Conservation (phyloP, 2,113 vertebrate species). For the Sylvilagus bachmani region DNA sequence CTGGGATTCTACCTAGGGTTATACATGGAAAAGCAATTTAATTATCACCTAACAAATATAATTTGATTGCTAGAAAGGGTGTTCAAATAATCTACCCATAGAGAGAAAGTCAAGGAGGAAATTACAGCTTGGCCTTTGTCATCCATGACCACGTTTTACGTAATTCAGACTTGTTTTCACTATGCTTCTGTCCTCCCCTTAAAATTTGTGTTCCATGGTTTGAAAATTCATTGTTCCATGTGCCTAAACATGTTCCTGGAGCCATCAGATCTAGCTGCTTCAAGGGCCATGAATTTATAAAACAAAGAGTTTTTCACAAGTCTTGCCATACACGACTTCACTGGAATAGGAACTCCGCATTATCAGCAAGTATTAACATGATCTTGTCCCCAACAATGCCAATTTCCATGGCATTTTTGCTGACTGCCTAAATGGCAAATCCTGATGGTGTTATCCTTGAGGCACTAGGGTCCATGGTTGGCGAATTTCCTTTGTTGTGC, state of each 20-base stretch:
- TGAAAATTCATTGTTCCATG: not conserved
- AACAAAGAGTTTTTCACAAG: not conserved
- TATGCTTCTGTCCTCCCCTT: too few species aligned
- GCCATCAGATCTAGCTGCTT: not conserved
- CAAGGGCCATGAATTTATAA: not conserved
- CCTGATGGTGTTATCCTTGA: not conserved
- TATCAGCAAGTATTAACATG: not conserved
- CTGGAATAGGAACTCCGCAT: not conserved
- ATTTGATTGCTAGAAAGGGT: not conserved
- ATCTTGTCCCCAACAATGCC: not conserved
- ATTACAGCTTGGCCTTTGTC: not conserved
- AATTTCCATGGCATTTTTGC: not conserved
- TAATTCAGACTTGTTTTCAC: not conserved
- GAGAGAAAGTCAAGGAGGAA: not conserved
- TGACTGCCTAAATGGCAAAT: not conserved
- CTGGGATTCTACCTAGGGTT: not conserved
- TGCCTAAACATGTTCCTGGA: not conserved
- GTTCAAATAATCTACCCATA: not conserved
- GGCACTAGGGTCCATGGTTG: not conserved
- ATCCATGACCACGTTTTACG: not conserved
- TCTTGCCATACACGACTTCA: not conserved
- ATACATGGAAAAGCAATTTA: not conserved
- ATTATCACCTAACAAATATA: too few species aligned
- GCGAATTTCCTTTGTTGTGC: not conserved
- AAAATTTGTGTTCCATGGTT: not conserved